phyloP scores from a whole-genome alignment of 2,888 invertebrate species.

The Diabrotica balteata region DNA sequence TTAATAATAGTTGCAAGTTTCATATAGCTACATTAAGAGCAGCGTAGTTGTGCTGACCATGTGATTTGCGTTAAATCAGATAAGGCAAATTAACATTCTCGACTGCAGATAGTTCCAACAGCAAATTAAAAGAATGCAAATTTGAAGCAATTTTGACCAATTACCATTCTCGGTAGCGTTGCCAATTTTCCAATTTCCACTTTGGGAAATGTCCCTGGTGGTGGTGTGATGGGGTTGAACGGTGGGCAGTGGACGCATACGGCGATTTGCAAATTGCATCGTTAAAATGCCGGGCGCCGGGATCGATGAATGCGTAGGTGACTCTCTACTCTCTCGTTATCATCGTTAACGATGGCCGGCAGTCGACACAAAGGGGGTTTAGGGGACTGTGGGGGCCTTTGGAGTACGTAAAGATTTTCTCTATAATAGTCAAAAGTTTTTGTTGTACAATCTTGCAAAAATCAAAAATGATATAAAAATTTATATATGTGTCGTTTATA shows the following conservation, averaged over 20 bases:
- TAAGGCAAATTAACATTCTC: neutral
- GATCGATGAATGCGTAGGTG: constrained; percentile 41
- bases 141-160: constrained; percentile 24
- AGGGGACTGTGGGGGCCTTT: neutral
- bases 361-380: constrained; percentile 16
- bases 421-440: too few species aligned
- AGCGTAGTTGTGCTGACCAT: too few species aligned
- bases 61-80: neutral
- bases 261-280: constrained; percentile 43
- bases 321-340: constrained; percentile 24
- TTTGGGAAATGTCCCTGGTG: constrained; percentile 21
- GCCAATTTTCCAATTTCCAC: constrained; percentile 27
- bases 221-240: constrained; percentile 15
- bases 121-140: constrained; percentile 21
- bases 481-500: too few species aligned
- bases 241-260: constrained; percentile 31
- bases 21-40: too few species aligned
- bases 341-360: constrained; percentile 31
- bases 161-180: constrained; percentile 19
- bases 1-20: too few species aligned
- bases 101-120: constrained; percentile 8
- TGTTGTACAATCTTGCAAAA: too few species aligned
- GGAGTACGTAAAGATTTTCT: too few species aligned
- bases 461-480: too few species aligned
- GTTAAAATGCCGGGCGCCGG: constrained; percentile 37